phyloP scores from a whole-genome alignment of 2,113 vertebrate species.

The zebrafish (Danio rerio) region GRCz12tu NC_133199.1:7233001-7233500 shows the following conservation, averaged over 20 bases:
- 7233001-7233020: too few relatives aligned
- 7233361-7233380: not conserved
- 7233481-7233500: conserved; percentile 11
- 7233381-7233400: not conserved
- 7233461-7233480: not conserved
- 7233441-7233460: not conserved
- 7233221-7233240: not conserved
- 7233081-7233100: too few relatives aligned
- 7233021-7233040: too few relatives aligned
- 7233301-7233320: not conserved
- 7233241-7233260: not conserved
- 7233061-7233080: too few relatives aligned
- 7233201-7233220: too few relatives aligned
- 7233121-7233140: too few relatives aligned
- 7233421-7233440: not conserved
- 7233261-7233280: conserved; percentile 4
- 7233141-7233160: too few relatives aligned
- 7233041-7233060: too few relatives aligned
- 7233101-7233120: too few relatives aligned
- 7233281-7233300: not conserved
- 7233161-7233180: too few relatives aligned
- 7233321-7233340: not conserved
- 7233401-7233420: not conserved
- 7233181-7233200: not conserved
- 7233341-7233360: not conserved